Base-by-base conservation (phyloP, 23 tunicate species). In the Styela clava region DNA sequence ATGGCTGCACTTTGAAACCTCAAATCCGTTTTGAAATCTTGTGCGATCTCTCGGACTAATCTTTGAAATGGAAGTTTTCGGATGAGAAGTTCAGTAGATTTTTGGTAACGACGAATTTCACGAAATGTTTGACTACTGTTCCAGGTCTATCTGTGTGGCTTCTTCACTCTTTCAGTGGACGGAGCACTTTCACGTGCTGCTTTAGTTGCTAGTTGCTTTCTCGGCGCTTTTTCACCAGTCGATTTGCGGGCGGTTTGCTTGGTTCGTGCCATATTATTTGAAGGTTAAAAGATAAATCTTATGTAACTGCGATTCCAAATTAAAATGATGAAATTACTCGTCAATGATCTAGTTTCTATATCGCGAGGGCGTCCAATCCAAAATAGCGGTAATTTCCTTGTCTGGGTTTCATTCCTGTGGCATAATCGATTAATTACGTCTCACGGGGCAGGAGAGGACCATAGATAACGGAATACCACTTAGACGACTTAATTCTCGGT, bases 231-330 rank as follows among this genome's bases (percentile, higher is more conserved):
- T 9, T 93, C 98, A 63, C 98, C 98, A 77, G 98, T 93, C 1
- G 93, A 87, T 65, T 93, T 93, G 0, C 98, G 89, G 27, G 98
- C 98, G 25, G 98, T 93, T 85, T 94, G 98, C 88, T 94, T 94
- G 67, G 98, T 94, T 74, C 98, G 94, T 68, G 98, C 98, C 98
- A 94, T 94, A 44, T 7, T 44, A 12, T 12, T 44, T n/a, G n/a
- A n/a, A n/a, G n/a, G n/a, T n/a, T n/a, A n/a, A n/a, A n/a, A n/a
- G n/a, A n/a, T n/a, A n/a, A n/a, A n/a, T n/a, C n/a, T n/a, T n/a
- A n/a, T n/a, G n/a, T n/a, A n/a, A n/a, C n/a, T n/a, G n/a, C n/a
- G n/a, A n/a, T n/a, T n/a, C n/a, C n/a, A n/a, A n/a, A n/a, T n/a
- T n/a, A n/a, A n/a, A n/a, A n/a, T n/a, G n/a, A n/a, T n/a, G n/a